Evolutionary conservation across 2,888 invertebrate genomes (phyloP).

Genomic region (Parnassius glacialis): DNA sequence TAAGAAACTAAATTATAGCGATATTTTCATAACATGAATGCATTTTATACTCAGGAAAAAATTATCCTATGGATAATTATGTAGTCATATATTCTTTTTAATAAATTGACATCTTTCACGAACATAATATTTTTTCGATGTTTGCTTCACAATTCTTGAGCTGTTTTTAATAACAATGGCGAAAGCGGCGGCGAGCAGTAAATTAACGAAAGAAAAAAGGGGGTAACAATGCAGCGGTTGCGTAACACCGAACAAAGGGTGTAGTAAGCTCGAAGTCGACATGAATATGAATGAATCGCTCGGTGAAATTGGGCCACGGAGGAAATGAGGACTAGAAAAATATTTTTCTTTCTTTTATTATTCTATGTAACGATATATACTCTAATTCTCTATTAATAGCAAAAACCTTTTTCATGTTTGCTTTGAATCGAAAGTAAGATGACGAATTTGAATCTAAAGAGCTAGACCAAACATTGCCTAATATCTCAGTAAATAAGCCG

Average conservation of each 20-base stretch:
- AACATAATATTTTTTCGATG: conserved; percentile 2
- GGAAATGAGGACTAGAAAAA: conserved; percentile 40
- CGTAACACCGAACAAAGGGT: conserved; percentile 68
- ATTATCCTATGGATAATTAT: too few relatives aligned
- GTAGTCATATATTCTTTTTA: too few relatives aligned
- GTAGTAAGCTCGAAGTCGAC: conserved; percentile 49
- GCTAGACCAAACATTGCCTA: too few relatives aligned
- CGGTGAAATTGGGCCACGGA: conserved; percentile 60
- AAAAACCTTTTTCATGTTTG: too few relatives aligned
- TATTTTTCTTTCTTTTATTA: conserved; percentile 40
- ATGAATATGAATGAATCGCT: conserved; percentile 77
- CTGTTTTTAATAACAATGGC: conserved; percentile 18
- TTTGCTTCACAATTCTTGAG: conserved; percentile 1
- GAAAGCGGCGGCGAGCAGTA: conserved; percentile 24
- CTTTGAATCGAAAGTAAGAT: too few relatives aligned
- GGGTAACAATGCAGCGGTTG: conserved; percentile 46
- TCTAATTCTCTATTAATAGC: too few relatives aligned
- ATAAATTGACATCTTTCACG: not conserved
- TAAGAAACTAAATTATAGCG: too few relatives aligned
- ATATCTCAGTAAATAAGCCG: too few relatives aligned
- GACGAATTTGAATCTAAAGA: too few relatives aligned
- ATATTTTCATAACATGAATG: too few relatives aligned
- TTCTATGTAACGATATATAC: not conserved
- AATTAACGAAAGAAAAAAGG: conserved; percentile 20
- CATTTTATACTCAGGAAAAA: too few relatives aligned